These are phyloP conservation scores for Pantala flavescens DNA, from an alignment of 1,140 invertebrate species.

Conservation along the genomic window DNA sequence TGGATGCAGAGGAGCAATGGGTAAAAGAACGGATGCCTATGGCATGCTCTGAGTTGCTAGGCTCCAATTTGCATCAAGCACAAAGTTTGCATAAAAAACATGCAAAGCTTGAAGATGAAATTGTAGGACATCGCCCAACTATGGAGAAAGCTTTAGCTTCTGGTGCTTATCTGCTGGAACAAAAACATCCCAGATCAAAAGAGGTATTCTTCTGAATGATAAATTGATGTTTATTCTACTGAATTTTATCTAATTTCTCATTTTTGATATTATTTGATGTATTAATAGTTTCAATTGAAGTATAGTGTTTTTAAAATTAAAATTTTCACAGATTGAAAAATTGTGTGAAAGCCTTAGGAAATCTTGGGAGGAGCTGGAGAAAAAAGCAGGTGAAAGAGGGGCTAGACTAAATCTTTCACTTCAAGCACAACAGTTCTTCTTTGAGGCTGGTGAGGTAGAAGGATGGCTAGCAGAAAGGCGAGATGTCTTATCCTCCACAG, in stretches of 20 bases:
- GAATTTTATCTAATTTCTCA: constrained; percentile 3
- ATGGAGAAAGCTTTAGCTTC: constrained; percentile 69
- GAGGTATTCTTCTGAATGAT: constrained; percentile 36
- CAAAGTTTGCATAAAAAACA: constrained; percentile 90
- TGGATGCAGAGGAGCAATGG: constrained; percentile 91
- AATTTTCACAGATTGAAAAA: constrained; percentile 43
- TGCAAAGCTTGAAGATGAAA: constrained; percentile 78
- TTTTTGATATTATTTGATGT: neutral
- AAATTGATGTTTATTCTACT: constrained; percentile 11
- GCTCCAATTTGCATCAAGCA: constrained; percentile 80
- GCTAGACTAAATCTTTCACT: constrained; percentile 73
- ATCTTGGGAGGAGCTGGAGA: constrained; percentile 58
- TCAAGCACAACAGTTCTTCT: constrained; percentile 80
- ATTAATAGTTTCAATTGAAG: constrained; percentile 20
- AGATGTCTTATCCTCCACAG: constrained; percentile 65
- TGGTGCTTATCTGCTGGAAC: constrained; percentile 56
- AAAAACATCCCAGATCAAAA: constrained; percentile 62
- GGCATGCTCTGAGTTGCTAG: constrained; percentile 61
- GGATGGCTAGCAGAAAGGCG: constrained; percentile 83
- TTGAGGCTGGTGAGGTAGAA: constrained; percentile 85
- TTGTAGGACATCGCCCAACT: constrained; percentile 66
- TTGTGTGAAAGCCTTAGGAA: constrained; percentile 50
- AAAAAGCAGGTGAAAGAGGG: constrained; percentile 56
- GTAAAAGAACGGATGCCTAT: constrained; percentile 79
- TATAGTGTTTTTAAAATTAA: constrained; percentile 18